Base-by-base conservation (phyloP, 2,113 vertebrate genomes). In the Mus pahari region DNA sequence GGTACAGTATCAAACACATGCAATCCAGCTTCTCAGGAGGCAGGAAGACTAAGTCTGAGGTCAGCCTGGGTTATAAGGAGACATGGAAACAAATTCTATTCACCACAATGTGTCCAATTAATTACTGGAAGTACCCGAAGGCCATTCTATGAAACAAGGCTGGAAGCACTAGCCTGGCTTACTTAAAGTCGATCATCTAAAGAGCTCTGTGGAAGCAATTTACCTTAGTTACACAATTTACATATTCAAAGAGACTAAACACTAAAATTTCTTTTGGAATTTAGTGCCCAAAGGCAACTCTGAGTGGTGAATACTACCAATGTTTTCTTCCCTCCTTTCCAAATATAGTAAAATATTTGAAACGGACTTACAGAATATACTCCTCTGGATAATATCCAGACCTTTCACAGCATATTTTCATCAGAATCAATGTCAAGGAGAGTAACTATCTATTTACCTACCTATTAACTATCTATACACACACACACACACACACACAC, bases 311-410 rank as follows among this genome's bases (percentile, higher is more conserved):
- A 28, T 28, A 24, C 3, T 92, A 48, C 39, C 24, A 92, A 73
- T 50, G 70, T 28, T 39, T 39, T 78, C 89, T 79, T n/a, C 75
- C 70, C 31, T 92, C 42, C 31, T 96, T 96, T 96, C 12, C 42
- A 91, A 96, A 91, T 89, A 16, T 74, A 92, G 31, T 96, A 83
- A 94, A 88, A 88, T 84, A 89, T 8, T 1, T 95, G 55, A 92
- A 94, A 94, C 91, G 66, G 45, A 89, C 55, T 93, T 74, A 89
- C 24, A 31, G 90, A 90, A 90, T 66, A 48, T 78, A 90, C 5
- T 79, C 24, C 16, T 74, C 12, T 33, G 17, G 48, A 14, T 78
- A 88, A 77, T 36, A 48, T 82, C 87, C 7, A 62, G 24, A n/a
- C 90, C 14, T 87, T 75, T 53, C 90, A 42, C 70, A 26, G 16